A percentile compares a stretch with the other conserved stretches of the same genome.
Conservation (phyloP, 2,888 invertebrate genomes). For the Kuschelorhynchus macadamiae region DNA sequence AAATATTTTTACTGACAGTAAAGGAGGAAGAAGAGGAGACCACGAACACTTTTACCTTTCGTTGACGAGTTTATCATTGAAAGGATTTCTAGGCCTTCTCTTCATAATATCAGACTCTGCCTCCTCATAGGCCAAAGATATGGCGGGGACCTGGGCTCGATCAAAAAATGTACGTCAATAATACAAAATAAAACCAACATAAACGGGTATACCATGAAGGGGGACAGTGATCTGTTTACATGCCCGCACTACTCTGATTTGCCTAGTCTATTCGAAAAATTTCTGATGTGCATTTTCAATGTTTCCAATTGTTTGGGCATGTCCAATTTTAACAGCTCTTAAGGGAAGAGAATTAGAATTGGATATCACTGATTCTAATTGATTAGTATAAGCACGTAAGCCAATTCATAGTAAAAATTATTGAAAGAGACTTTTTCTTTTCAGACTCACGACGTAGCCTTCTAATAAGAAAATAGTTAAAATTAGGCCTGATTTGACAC, state of each 20-base stretch:
- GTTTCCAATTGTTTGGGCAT: background rate
- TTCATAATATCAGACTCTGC: slow-evolving; percentile 99
- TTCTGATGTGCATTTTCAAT: slow-evolving; percentile 46
- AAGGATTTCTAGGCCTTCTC: slow-evolving; percentile 97
- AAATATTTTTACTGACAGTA: slow-evolving; percentile 18
- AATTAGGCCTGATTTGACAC: too few relatives aligned
- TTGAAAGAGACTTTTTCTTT: too few relatives aligned
- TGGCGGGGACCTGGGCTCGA: slow-evolving; percentile 90
- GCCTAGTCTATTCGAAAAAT: slow-evolving; percentile 55
- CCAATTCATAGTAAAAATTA: too few relatives aligned
- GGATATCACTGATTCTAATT: too few relatives aligned
- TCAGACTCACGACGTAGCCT: too few relatives aligned
- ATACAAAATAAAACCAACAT: slow-evolving; percentile 46
- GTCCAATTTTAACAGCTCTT: slow-evolving; percentile 1
- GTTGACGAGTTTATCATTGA: slow-evolving; percentile 98
- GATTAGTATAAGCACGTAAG: too few relatives aligned
- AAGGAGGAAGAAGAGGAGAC: slow-evolving; percentile 44
- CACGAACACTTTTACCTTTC: slow-evolving; percentile 82
- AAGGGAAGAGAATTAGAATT: background rate
- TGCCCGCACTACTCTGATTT: slow-evolving; percentile 65
- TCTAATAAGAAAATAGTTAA: too few relatives aligned
- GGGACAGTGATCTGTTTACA: slow-evolving; percentile 60
- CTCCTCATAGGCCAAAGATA: slow-evolving; percentile 98
- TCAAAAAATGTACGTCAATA: slow-evolving; percentile 68
- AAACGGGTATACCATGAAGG: slow-evolving; percentile 45